Evolutionary conservation across 2,797 vertebrate genomes (phyloP).

Genomic region (Syngnathus rostellatus): DNA sequence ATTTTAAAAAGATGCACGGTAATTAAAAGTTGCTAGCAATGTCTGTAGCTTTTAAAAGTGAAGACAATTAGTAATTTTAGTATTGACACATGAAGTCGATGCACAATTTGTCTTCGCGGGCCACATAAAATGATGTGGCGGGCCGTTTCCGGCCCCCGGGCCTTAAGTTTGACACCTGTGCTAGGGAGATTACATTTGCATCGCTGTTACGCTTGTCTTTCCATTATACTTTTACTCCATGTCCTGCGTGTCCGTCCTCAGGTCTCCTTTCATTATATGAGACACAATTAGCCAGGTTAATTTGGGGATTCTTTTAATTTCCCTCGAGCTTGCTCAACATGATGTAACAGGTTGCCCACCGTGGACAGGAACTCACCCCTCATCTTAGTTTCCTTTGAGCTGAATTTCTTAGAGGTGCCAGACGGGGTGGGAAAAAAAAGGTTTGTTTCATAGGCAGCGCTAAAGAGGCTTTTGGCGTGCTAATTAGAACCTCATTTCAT

Average conservation of each 20-base stretch:
- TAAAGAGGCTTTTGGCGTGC: too few relatives aligned
- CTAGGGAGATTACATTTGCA: background rate
- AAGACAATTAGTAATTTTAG: too few relatives aligned
- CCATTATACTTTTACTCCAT: background rate
- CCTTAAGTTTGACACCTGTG: background rate
- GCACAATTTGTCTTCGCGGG: too few relatives aligned
- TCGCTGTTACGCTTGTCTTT: background rate
- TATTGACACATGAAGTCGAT: too few relatives aligned
- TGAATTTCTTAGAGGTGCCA: conserved; percentile 10
- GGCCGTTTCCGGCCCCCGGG: too few relatives aligned
- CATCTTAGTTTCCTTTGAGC: conserved; percentile 24
- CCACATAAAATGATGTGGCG: too few relatives aligned
- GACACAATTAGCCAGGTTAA: conserved; percentile 27
- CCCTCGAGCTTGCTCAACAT: conserved; percentile 21
- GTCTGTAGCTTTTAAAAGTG: too few relatives aligned
- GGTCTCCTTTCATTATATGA: background rate
- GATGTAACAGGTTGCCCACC: conserved; percentile 24
- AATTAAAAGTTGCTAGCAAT: too few relatives aligned
- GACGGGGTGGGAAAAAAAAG: background rate
- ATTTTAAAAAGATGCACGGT: too few relatives aligned
- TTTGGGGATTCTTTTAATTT: conserved; percentile 33
- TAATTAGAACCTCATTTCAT: background rate
- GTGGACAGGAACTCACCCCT: conserved; percentile 32
- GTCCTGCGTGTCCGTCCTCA: background rate
- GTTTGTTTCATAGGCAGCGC: background rate